A percentile compares a stretch with the other conserved stretches of the same genome.
phyloP scores from a whole-genome alignment of 2,113 vertebrate genomes.

The Leucopternis melanops region DNA sequence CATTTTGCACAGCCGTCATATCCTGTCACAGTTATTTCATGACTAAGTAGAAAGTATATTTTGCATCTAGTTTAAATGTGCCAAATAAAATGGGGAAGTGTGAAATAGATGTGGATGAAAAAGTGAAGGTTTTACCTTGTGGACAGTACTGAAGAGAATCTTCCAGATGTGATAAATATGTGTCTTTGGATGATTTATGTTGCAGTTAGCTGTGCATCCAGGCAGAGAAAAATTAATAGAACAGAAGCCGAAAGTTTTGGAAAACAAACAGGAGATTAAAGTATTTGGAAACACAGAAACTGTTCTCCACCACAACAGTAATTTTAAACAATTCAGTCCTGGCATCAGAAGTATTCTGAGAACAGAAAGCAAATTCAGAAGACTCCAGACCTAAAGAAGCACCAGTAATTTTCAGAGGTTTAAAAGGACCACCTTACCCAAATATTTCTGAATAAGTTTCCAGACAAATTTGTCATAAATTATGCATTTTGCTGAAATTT shows the following conservation, averaged over 20 bases:
- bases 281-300: background rate
- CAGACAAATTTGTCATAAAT: background rate
- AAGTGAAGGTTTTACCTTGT: background rate
- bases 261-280: background rate
- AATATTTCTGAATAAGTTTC: background rate
- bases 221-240: constrained; percentile 27
- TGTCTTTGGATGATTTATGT: constrained; percentile 40
- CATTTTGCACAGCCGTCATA: background rate
- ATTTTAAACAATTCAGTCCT: background rate
- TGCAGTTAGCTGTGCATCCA: constrained; percentile 8
- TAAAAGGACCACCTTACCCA: background rate
- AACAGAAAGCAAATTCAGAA: background rate
- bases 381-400: background rate
- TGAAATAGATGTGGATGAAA: background rate
- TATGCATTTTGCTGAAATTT: background rate
- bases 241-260: background rate
- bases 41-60: background rate
- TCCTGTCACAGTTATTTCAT: background rate
- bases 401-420: background rate
- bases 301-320: background rate
- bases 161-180: background rate
- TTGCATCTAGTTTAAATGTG: background rate
- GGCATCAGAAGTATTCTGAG: background rate
- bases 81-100: background rate
- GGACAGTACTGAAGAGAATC: background rate